Conservation (phyloP, 2,113 vertebrate genomes). For the Alligator sinensis region DNA sequence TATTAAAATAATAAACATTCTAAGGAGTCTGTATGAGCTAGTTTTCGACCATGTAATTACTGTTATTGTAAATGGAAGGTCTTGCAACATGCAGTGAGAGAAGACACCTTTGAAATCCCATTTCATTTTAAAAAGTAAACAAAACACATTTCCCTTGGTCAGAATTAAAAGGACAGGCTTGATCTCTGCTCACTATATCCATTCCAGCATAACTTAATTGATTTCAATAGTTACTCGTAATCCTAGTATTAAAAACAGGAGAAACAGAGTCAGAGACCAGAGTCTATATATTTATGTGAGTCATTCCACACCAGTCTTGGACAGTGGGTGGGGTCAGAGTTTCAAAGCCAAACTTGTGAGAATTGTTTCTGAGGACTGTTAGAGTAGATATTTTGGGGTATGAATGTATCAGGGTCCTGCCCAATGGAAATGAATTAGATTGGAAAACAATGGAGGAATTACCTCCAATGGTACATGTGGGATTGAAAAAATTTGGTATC, state of each 20-base stretch:
- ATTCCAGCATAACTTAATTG: constrained; percentile 29
- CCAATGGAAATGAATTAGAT: constrained; percentile 34
- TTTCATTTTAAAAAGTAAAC: constrained; percentile 51
- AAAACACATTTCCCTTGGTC: constrained; percentile 29
- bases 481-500: constrained; percentile 46
- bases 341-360: constrained; percentile 31
- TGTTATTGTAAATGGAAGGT: constrained; percentile 21
- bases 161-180: constrained; percentile 13
- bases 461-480: too few relatives aligned
- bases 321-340: constrained; percentile 3
- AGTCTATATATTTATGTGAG: constrained; percentile 35
- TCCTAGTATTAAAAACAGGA: constrained; percentile 34
- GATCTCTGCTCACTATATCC: background rate
- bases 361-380: constrained; percentile 53
- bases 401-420: constrained; percentile 13
- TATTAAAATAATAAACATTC: background rate
- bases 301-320: constrained; percentile 46
- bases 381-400: constrained; percentile 25
- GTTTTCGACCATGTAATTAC: constrained; percentile 2
- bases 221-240: constrained; percentile 40
- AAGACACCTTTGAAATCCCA: background rate
- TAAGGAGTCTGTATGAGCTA: background rate
- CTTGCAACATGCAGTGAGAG: background rate
- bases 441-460: constrained; percentile 36
- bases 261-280: constrained; percentile 7